Evolutionary conservation across 1,140 invertebrate species (phyloP).

Genomic region (Drosophila sp.): DNA sequence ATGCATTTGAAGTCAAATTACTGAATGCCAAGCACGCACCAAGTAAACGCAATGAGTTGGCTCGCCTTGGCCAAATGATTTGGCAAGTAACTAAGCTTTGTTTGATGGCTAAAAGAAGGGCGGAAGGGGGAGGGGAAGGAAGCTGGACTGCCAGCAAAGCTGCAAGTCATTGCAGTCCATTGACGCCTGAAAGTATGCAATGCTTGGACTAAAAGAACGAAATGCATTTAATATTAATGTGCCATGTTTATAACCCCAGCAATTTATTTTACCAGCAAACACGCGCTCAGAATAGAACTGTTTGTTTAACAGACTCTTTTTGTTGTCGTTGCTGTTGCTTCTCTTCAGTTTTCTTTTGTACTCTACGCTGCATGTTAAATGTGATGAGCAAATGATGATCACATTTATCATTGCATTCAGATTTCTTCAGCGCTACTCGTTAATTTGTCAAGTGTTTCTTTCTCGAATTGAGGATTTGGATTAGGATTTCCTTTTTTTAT

Average conservation of each 20-base stretch:
- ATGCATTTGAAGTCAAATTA: constrained; percentile 81
- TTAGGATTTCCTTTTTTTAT: background rate
- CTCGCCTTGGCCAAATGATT: constrained; percentile 57
- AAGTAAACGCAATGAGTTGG: constrained; percentile 48
- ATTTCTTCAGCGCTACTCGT: constrained; percentile 53
- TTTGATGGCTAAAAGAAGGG: background rate
- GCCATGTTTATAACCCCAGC: constrained; percentile 70
- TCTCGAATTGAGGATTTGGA: constrained; percentile 6
- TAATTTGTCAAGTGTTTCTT: constrained; percentile 68
- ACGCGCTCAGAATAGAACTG: background rate
- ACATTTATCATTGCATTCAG: constrained; percentile 71
- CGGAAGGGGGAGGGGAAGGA: background rate
- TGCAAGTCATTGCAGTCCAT: constrained; percentile 78
- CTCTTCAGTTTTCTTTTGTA: constrained; percentile 30
- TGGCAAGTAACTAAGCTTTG: constrained; percentile 49
- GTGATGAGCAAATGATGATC: constrained; percentile 56
- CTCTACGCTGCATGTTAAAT: background rate
- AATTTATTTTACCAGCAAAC: constrained; percentile 63
- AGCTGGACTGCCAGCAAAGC: constrained; percentile 10
- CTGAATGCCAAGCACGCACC: constrained; percentile 75
- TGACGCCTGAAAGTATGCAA: constrained; percentile 80
- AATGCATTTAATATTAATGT: constrained; percentile 81
- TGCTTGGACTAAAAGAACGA: constrained; percentile 36
- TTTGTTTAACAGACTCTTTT: background rate
- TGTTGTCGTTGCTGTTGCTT: constrained; percentile 12